Percentiles rank a stretch among this genome's conserved stretches.
Conservation (phyloP, 2,888 invertebrate genomes). For the Pachycephus smyrnensis region DNA sequence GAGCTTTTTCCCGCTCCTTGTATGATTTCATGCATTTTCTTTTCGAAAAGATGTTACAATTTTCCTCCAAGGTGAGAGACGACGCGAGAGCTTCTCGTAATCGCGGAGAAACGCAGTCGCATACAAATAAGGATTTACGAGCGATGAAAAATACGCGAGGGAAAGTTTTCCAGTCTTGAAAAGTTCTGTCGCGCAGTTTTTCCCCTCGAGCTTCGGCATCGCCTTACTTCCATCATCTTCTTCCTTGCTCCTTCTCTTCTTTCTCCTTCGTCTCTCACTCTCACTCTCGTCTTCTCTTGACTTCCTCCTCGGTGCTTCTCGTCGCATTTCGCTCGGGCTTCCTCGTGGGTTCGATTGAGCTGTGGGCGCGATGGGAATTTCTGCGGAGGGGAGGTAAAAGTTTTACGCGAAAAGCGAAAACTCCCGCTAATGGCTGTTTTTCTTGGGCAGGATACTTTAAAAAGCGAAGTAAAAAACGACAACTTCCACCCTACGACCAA, state of each 20-base stretch:
- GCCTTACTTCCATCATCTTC: slow-evolving; percentile 15
- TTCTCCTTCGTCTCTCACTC: slow-evolving; percentile 23
- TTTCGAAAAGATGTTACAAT: no score
- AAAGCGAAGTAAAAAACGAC: slow-evolving; percentile 61
- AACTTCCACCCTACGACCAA: slow-evolving; percentile 29
- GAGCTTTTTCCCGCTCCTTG: slow-evolving; percentile 9
- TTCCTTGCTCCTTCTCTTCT: slow-evolving; percentile 22
- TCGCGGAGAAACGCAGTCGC: slow-evolving; percentile 61
- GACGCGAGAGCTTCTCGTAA: slow-evolving; percentile 41
- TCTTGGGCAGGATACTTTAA: slow-evolving; percentile 65
- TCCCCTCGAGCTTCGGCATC: slow-evolving; percentile 17
- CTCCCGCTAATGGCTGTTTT: slow-evolving; percentile 67
- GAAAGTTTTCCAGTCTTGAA: slow-evolving; percentile 1
- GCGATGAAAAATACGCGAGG: slow-evolving; percentile 61
- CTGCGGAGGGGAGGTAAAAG: slow-evolving; percentile 54
- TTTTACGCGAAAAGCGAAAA: slow-evolving; percentile 66
- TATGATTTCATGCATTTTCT: slow-evolving; percentile 7
- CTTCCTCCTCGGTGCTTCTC: slow-evolving; percentile 6
- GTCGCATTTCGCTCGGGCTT: slow-evolving; percentile 24
- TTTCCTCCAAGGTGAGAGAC: background rate
- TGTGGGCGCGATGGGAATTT: slow-evolving; percentile 46
- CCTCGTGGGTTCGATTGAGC: slow-evolving; percentile 25
- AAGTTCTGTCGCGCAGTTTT: slow-evolving; percentile 6
- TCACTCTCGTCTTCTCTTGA: slow-evolving; percentile 12
- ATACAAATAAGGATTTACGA: slow-evolving; percentile 67